Evolutionary conservation across 2,888 invertebrate species (phyloP).

Genomic region (Actias luna): DNA sequence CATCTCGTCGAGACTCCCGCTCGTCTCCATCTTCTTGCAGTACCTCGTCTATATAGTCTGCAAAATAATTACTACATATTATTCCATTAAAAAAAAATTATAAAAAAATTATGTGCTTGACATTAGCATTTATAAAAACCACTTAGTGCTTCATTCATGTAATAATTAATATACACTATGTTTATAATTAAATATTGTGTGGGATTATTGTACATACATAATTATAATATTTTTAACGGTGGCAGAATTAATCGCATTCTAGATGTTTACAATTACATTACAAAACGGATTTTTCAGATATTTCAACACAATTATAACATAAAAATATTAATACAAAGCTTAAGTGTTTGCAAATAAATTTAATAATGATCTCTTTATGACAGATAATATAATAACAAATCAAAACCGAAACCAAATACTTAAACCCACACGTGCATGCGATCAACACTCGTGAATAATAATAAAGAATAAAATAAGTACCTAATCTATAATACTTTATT

Average conservation of each 20-base stretch:
- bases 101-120: conserved; percentile 7
- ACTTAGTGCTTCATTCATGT: conserved; percentile 1
- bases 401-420: conserved; percentile 45
- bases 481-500: conserved; percentile 86
- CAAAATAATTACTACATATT: conserved; percentile 16
- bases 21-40: conserved; percentile 84
- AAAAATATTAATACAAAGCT: conserved; percentile 42
- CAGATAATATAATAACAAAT: conserved; percentile 34
- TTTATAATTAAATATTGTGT: neutral
- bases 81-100: neutral
- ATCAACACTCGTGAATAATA: conserved; percentile 76
- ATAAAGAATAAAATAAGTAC: conserved; percentile 79
- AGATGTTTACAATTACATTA: neutral
- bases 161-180: neutral
- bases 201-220: neutral
- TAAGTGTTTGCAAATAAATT: conserved; percentile 51
- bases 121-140: conserved; percentile 8
- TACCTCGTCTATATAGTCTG: conserved; percentile 93
- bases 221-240: neutral
- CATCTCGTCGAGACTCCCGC: conserved; percentile 77
- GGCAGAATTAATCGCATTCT: neutral
- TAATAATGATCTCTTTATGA: conserved; percentile 41
- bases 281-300: neutral
- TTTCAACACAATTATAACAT: neutral
- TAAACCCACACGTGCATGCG: conserved; percentile 79